Evolutionary conservation across 2,888 invertebrate species (phyloP), one percentile per base, ranked within the genome.

Genomic region (Tachina fera): DNA sequence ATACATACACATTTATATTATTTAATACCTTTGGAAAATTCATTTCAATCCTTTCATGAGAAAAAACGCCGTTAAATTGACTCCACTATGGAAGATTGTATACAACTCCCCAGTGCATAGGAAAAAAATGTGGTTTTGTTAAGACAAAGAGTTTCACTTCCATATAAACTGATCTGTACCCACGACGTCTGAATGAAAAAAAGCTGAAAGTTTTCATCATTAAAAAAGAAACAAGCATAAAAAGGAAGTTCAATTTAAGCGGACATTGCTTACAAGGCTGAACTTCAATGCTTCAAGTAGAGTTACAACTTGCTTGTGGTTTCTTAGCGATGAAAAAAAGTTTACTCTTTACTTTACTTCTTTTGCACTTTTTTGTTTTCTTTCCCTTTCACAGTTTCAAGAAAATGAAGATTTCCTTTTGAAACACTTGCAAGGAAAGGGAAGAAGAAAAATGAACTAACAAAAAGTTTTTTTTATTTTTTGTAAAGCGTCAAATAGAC

Each of bases 271-370:
- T 71, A 70, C 43, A 76, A 56, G 51, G 45, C 53, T 60, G 56
- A 83, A 80, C 71, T 67, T 49, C 53, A 65, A 68, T 61, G 41
- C 47, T 79, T 76, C 76, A 60, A 86, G 49, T 76, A 49, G 60
- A 0, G 19, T 49, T 83, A 76, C 83, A 80, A 86, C 61, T 86
- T 83, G 71, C 61, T 83, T 83, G 83, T 49, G 86, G 83, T 86
- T 86, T 80, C 72, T 86, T 63, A 58, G 83, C 86, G 68, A 83
- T 86, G 79, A 83, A 83, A 83, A 39, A 67, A 86, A 83, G 67
- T 79, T 78, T 47, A 49, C 51, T 71, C 65, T 16, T 41, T 71
- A 39, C 45, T 39, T 49, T 16, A 39, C 53, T 72, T 71, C 31
- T 65, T 22, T 31, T 45, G 22, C 11, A 63, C 47, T 43, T 61